Base-by-base conservation (phyloP, 2,888 invertebrate genomes). In the Spialia ferax region DNA sequence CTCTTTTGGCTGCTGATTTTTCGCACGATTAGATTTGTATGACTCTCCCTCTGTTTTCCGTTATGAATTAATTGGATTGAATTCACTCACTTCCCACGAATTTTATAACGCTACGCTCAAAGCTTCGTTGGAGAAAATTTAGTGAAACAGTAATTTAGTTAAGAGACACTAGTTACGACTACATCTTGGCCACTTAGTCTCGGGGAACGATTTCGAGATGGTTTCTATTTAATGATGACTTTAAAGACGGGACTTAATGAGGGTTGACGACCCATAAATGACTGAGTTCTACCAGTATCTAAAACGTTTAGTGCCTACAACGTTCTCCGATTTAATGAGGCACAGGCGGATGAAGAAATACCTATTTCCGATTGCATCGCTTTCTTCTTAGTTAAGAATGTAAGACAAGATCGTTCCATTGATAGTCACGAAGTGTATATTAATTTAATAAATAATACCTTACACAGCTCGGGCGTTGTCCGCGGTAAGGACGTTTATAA, bases 401-500 rank as follows among this genome's bases (percentile, higher is more conserved):
- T 48, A 23, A 23, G 50, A 52, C 26, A 23, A 52, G 6, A 52
- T 52, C 20, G 23, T 23, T 52, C 23, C 52, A 50, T 45, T 45
- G 48, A 20, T 50, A 23, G 13, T 45, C 60, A 60, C 10, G 32
- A 50, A n/a, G n/a, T n/a, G 29, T 22, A 32, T 50, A 26, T 50
- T 50, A 50, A 60, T 60, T 18, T 42, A n/a, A n/a, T n/a, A 29
- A 32, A 20, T 72, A 66, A 72, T 74, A 74, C 60, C 76, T 68
- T 55, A 71, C 68, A 69, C 54, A 48, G 63, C 69, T 69, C 10
- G 10, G 77, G 71, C 79, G 71, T 69, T 75, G 78, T 61, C 77
- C 76, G 70, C 62, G 20, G 26, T 66, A 74, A 80, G 78, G 77
- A 76, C 75, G 69, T 54, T 61, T 62, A 56, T 42, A 59, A 59